These are phyloP conservation scores for Colossoma macropomum DNA, from an alignment of 2,113 vertebrate species.

Conservation along the genomic window DNA sequence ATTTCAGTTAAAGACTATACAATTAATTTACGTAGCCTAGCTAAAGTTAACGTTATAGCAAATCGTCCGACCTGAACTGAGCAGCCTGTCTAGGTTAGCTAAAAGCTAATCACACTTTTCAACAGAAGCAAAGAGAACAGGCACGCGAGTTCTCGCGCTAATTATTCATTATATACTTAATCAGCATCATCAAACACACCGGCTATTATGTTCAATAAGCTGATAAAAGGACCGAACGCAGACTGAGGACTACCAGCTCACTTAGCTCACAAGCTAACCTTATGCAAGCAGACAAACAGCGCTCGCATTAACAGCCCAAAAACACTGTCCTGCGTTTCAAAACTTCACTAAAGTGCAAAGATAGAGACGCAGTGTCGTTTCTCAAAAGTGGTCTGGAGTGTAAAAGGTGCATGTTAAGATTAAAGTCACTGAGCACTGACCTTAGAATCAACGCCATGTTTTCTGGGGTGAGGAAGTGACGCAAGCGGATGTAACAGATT, in stretches of 20 bases:
- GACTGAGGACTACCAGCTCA: background rate
- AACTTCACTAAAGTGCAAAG: background rate
- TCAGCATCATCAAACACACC: no score
- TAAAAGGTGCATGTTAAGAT: background rate
- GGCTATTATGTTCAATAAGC: no score
- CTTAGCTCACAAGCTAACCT: background rate
- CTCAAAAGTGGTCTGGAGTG: background rate
- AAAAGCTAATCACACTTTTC: no score
- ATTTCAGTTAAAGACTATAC: no score
- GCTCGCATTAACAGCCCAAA: background rate
- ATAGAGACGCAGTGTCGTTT: background rate
- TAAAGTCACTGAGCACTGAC: conserved; percentile 61
- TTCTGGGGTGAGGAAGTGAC: conserved; percentile 66
- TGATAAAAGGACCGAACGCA: background rate
- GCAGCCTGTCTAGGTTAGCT: no score
- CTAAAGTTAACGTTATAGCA: no score
- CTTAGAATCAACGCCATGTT: conserved; percentile 77
- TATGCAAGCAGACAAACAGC: no score
- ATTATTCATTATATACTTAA: no score
- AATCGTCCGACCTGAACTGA: no score
- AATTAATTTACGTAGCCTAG: no score
- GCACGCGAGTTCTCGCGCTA: no score
- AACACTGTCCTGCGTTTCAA: background rate
- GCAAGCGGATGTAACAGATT: conserved; percentile 47
- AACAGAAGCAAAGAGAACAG: no score